A percentile compares a stretch with the other conserved stretches of the same genome.
phyloP scores from a whole-genome alignment of 2,113 vertebrate species.

The Rhinichthys klamathensis region DNA sequence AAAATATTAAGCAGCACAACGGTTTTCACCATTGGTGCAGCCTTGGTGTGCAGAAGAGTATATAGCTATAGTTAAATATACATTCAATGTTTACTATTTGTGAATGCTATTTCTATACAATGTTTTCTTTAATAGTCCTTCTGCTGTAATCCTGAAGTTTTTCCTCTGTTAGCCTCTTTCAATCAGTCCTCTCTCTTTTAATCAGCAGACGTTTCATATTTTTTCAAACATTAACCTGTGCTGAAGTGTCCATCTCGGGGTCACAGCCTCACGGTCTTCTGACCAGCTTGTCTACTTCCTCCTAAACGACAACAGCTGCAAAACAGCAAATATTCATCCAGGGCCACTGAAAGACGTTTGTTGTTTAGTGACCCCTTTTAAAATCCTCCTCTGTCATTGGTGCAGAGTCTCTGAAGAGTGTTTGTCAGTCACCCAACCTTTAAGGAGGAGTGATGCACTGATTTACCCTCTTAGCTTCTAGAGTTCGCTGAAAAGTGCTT shows the following conservation, averaged over 20 bases:
- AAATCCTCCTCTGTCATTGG: neutral
- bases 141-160: too few relatives aligned
- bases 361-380: neutral
- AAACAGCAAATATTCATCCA: neutral
- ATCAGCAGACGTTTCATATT: neutral
- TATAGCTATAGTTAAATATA: too few relatives aligned
- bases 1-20: too few relatives aligned
- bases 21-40: too few relatives aligned
- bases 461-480: neutral
- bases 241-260: neutral
- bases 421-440: neutral
- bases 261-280: slow-evolving; percentile 9
- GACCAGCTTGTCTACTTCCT: slow-evolving; percentile 34
- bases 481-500: neutral
- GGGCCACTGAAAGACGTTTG: neutral
- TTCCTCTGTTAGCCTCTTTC: neutral
- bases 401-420: neutral
- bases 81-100: too few relatives aligned
- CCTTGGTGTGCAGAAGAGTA: too few relatives aligned
- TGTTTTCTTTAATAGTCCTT: neutral
- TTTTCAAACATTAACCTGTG: neutral
- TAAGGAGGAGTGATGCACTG: neutral
- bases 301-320: slow-evolving; percentile 23
- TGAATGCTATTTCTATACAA: too few relatives aligned
- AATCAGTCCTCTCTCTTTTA: neutral